These are phyloP conservation scores for Remorina albescens DNA, from an alignment of 2,797 vertebrate genomes.

Conservation along the genomic window DNA sequence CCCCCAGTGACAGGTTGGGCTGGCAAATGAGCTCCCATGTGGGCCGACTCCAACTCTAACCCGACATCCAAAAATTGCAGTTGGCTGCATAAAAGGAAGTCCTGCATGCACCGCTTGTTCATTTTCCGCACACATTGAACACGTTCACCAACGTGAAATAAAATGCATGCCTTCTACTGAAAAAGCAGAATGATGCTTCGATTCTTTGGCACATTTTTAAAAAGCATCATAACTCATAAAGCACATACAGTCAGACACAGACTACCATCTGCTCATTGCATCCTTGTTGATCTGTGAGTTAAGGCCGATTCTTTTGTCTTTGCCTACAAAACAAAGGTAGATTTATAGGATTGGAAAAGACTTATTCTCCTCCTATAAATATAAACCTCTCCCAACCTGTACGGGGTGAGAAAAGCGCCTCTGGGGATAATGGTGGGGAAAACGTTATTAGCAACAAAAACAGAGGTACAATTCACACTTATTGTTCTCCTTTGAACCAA, in stretches of 20 bases:
- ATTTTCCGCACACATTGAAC: conserved; percentile 25
- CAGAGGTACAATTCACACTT: conserved; percentile 39
- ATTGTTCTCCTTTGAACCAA: conserved; percentile 54
- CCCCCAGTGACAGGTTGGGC: conserved; percentile 63
- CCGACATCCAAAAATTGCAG: conserved; percentile 58
- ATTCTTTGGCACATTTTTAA: conserved; percentile 25
- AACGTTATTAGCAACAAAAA: conserved; percentile 61
- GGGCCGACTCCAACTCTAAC: conserved; percentile 65
- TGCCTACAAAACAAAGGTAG: conserved; percentile 43
- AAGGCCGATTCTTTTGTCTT: conserved; percentile 44
- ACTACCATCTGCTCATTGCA: background rate
- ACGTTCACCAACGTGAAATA: conserved; percentile 31
- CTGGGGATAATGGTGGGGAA: conserved; percentile 53
- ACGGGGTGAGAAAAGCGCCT: conserved; percentile 42
- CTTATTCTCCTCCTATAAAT: conserved; percentile 38
- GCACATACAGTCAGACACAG: conserved; percentile 4
- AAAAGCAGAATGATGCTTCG: conserved; percentile 7
- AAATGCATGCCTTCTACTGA: conserved; percentile 11
- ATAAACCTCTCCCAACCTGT: conserved; percentile 34
- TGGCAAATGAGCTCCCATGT: conserved; percentile 82
- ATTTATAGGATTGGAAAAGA: conserved; percentile 35
- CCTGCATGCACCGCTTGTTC: conserved; percentile 56
- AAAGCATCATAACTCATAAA: too few species aligned
- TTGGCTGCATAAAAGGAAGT: conserved; percentile 59
- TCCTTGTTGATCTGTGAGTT: conserved; percentile 42